Conservation (phyloP, 1,140 invertebrate genomes). For the Potamilus streckersoni region DNA sequence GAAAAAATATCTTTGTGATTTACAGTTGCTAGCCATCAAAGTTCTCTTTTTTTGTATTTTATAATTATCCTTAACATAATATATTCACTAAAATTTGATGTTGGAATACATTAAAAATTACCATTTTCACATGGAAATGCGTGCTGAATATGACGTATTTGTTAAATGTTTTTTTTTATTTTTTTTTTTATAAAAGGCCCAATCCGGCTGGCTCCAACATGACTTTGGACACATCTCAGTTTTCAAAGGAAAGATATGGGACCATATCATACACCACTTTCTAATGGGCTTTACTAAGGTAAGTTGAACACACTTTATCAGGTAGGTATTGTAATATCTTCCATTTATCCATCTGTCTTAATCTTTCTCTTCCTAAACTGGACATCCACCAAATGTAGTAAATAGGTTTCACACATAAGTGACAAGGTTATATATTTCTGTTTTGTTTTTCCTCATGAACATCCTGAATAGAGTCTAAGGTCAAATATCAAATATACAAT, state of each 20-base stretch:
- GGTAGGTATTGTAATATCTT: not conserved
- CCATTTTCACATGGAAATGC: not conserved
- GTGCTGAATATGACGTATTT: not conserved
- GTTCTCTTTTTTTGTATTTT: not conserved
- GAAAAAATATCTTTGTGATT: too few species aligned
- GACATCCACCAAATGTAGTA: not conserved
- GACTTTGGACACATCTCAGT: conserved; percentile 66
- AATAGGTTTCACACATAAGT: not conserved
- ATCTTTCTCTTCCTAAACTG: not conserved
- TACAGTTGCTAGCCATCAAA: not conserved
- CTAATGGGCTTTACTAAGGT: conserved; percentile 57
- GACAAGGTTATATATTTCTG: not conserved
- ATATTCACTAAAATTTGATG: not conserved
- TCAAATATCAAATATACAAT: too few species aligned
- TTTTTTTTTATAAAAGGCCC: conserved; percentile 56
- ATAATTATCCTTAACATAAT: not conserved
- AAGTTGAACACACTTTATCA: not conserved
- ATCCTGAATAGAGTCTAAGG: too few species aligned
- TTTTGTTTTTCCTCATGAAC: too few species aligned
- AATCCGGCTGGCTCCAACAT: conserved; percentile 67
- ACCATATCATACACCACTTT: conserved; percentile 57
- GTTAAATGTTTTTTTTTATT: not conserved
- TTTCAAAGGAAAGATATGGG: conserved; percentile 46
- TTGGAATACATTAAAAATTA: not conserved
- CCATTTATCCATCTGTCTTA: not conserved